Conservation (phyloP, 1,140 invertebrate genomes). For the Macrobrachium nipponense region DNA sequence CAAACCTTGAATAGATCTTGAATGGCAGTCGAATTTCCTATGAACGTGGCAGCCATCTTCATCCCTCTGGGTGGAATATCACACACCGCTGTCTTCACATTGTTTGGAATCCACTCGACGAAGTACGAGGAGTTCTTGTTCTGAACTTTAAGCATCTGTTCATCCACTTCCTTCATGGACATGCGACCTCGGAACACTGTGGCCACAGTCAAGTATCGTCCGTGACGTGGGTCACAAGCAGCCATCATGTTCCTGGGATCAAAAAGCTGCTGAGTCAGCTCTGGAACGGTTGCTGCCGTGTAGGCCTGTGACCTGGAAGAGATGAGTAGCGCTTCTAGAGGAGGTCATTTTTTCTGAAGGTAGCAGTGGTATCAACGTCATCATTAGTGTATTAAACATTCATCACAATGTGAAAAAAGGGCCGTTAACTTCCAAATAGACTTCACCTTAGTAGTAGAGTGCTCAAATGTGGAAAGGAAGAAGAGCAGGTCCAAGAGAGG, state of each 20-base stretch:
- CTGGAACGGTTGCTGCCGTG: conserved; percentile 14
- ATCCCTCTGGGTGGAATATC: conserved; percentile 45
- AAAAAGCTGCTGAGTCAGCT: conserved; percentile 36
- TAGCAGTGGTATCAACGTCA: no score
- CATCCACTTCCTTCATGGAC: conserved; percentile 51
- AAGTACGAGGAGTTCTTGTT: conserved; percentile 49
- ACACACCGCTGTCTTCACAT: conserved; percentile 42
- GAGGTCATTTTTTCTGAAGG: no score
- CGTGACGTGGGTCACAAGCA: conserved; percentile 39
- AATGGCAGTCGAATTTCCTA: conserved; percentile 44
- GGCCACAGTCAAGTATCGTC: conserved; percentile 42
- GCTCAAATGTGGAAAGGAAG: no score
- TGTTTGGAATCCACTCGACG: conserved; percentile 51
- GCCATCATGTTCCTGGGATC: conserved; percentile 45
- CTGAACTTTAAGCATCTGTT: conserved; percentile 43
- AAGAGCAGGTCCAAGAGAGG: no score
- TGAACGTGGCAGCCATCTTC: conserved; percentile 44
- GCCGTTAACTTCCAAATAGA: no score
- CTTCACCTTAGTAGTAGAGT: no score
- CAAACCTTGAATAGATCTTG: conserved; percentile 42
- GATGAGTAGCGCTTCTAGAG: not conserved
- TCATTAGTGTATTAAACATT: no score
- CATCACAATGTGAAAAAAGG: no score
- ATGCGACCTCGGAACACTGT: conserved; percentile 44
- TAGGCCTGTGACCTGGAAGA: conserved; percentile 29